A percentile compares a stretch with the other conserved stretches of the same genome.
phyloP scores from a whole-genome alignment of 2,888 invertebrate species.

The Steromphala cineraria region DNA sequence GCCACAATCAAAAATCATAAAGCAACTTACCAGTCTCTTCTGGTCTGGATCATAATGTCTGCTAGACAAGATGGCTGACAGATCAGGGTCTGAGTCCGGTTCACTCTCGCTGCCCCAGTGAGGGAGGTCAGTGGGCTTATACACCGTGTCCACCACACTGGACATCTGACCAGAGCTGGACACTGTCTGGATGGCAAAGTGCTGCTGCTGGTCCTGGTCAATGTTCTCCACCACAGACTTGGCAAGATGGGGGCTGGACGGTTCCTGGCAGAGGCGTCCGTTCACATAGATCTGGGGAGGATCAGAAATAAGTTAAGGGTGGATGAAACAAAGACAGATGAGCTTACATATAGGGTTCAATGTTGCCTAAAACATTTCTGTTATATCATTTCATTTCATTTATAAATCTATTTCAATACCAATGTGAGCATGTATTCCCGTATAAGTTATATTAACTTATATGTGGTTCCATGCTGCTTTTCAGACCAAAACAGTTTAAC shows the following conservation, averaged over 20 bases:
- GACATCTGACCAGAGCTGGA: slow-evolving; percentile 59
- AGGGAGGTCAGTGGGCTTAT: slow-evolving; percentile 50
- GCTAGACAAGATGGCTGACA: slow-evolving; percentile 50
- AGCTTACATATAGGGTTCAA: no score
- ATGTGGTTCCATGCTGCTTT: no score
- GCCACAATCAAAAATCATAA: no score
- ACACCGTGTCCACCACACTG: slow-evolving; percentile 48
- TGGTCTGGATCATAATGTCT: slow-evolving; percentile 47
- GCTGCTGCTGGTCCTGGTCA: slow-evolving; percentile 53
- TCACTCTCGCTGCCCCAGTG: slow-evolving; percentile 22
- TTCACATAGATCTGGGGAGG: slow-evolving; percentile 64
- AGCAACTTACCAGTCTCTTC: slow-evolving; percentile 54
- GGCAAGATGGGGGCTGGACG: slow-evolving; percentile 50
- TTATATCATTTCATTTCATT: no score
- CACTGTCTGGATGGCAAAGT: slow-evolving; percentile 66
- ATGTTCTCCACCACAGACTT: slow-evolving; percentile 64
- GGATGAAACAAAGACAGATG: no score
- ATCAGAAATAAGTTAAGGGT: no score
- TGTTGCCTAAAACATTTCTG: no score
- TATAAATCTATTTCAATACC: no score
- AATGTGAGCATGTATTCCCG: no score
- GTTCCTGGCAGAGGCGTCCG: slow-evolving; percentile 47
- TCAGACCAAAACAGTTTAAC: no score
- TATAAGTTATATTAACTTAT: no score
- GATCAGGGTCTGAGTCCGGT: slow-evolving; percentile 40